Evolutionary conservation across 2,113 vertebrate species (phyloP).

Genomic region (Hucho hucho): DNA sequence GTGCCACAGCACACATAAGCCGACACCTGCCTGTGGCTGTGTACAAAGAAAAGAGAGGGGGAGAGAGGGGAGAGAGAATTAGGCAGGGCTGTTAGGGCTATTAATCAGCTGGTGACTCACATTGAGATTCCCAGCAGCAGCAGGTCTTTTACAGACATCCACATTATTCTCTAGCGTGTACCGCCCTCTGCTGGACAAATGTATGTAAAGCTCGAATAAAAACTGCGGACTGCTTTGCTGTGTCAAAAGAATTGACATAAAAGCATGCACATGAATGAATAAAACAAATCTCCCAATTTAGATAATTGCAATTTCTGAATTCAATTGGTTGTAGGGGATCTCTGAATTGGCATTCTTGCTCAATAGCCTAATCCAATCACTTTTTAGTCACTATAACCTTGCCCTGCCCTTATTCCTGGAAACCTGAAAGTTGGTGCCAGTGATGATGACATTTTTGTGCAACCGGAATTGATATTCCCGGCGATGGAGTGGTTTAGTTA

Average conservation of each 20-base stretch:
- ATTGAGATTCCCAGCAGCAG: not conserved
- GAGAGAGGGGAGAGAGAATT: not conserved
- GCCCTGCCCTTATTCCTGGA: not conserved
- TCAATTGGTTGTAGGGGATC: too few species aligned
- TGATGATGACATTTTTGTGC: not conserved
- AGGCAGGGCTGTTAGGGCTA: not conserved
- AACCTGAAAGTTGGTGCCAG: not conserved
- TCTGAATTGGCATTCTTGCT: too few species aligned
- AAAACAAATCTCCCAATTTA: too few species aligned
- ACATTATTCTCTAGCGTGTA: slow-evolving; percentile 36
- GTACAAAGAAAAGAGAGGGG: not conserved
- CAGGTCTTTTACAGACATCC: not conserved
- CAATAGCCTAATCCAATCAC: too few species aligned
- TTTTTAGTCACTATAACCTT: not conserved
- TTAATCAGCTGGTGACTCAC: slow-evolving; percentile 15
- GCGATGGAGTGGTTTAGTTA: not conserved
- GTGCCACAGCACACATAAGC: not conserved
- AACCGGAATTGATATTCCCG: not conserved
- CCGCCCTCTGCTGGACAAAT: slow-evolving; percentile 58
- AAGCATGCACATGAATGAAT: too few species aligned
- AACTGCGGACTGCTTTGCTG: too few species aligned
- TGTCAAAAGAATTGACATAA: too few species aligned
- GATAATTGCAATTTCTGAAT: too few species aligned
- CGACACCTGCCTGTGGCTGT: not conserved
- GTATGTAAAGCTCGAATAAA: too few species aligned